Evolutionary conservation across 2,888 invertebrate genomes (phyloP), one percentile per base, ranked within the genome.

Genomic region (Busseola fusca): DNA sequence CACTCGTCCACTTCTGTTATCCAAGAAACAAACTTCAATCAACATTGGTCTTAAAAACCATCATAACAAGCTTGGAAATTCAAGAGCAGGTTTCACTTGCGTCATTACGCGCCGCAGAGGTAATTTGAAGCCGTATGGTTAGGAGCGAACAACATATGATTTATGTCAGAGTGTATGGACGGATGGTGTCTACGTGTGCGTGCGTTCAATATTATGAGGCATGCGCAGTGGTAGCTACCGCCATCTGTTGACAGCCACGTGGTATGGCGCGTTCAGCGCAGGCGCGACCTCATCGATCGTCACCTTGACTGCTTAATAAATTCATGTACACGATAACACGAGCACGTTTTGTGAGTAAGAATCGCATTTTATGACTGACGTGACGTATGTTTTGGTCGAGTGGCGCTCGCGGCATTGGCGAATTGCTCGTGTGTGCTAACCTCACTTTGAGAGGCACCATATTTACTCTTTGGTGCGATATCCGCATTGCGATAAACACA

Each of bases 171-270:
- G 78, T 83, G 88, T 82, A 78, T 73, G 52, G 73, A 69, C 37
- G 63, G 42, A 30, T 34, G 25, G 69, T 48, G 65, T 69, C 63
- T 72, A 84, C 86, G 90, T 90, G 69, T 78, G 92, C 76, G 90
- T 86, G 89, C 91, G 94, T 87, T 95, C 95, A 94, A 95, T 95
- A 95, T 88, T 85, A 76, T 86, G 81, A 87, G 90, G 92, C 95
- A 94, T 95, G 95, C 95, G 95, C 89, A 81, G 82, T 90, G 89
- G 85, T 86, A 45, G 76, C 81, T 88, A 92, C 90, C 88, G 95
- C 95, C 95, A 95, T 95, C 95, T 95, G 94, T 94, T 92, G 94
- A 91, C 89, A 82, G 89, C 89, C 94, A 95, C 95, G 95, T 95
- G 89, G 87, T 86, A 78, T 57, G 72, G 70, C 59, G 68, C 72